Percentiles rank a stretch among this genome's conserved stretches.
Conservation (phyloP, 2,888 invertebrate genomes). For the Bellardia bayeri region DNA sequence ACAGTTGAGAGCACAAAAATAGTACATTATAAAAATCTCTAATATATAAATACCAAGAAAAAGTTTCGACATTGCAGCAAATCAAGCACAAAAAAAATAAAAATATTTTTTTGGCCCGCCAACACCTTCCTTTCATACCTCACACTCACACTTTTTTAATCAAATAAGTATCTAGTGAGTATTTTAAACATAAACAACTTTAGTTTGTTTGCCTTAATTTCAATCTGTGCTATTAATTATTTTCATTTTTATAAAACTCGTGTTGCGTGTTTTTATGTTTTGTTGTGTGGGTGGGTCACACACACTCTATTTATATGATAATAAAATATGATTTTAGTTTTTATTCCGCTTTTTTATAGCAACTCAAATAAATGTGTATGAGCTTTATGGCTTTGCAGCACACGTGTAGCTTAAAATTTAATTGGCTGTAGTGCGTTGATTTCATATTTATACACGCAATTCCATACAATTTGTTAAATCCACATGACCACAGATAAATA, state of each 20-base stretch:
- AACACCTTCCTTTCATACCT: too few species aligned
- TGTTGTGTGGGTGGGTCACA: background rate
- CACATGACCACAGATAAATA: constrained; percentile 4
- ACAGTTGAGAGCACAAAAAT: background rate
- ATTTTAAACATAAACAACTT: too few species aligned
- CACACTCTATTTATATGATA: background rate
- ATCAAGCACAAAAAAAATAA: too few species aligned
- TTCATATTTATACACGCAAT: constrained; percentile 7
- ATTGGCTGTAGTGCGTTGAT: constrained; percentile 1
- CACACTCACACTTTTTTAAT: too few species aligned
- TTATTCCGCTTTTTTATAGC: background rate
- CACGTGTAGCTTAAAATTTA: constrained; percentile 1
- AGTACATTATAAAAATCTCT: background rate
- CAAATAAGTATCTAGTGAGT: too few species aligned
- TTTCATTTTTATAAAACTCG: background rate
- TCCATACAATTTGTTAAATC: background rate
- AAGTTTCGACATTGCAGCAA: too few species aligned
- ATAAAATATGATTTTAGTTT: background rate
- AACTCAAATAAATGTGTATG: background rate
- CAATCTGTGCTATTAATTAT: background rate
- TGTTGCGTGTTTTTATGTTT: background rate
- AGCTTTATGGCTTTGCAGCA: constrained; percentile 1
- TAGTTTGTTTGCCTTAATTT: background rate
- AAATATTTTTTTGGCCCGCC: too few species aligned
- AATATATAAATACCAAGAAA: too few species aligned